These are phyloP conservation scores for Blomia tropicalis DNA, from an alignment of 2,888 invertebrate species.

Conservation along the genomic window DNA sequence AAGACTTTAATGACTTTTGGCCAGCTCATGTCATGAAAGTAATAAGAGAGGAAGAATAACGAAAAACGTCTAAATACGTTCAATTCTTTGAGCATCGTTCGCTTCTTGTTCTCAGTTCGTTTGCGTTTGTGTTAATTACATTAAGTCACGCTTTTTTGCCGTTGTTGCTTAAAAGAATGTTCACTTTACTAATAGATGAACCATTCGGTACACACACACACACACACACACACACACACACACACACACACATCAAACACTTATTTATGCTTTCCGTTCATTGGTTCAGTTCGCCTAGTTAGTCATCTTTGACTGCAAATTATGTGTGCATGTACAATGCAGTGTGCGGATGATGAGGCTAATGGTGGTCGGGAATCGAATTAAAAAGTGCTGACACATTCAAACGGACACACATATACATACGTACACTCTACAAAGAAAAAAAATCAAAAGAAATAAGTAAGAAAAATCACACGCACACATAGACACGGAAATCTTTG, in stretches of 20 bases:
- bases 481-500: too few species aligned
- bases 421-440: neutral
- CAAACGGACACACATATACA: neutral
- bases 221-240: neutral
- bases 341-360: neutral
- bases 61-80: too few species aligned
- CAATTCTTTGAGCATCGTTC: too few species aligned
- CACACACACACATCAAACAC: neutral
- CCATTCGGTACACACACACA: too few species aligned
- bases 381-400: constrained; percentile 9
- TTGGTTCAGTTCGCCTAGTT: too few species aligned
- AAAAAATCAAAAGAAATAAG: too few species aligned
- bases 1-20: constrained; percentile 9
- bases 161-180: too few species aligned
- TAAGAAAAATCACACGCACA: too few species aligned
- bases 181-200: too few species aligned
- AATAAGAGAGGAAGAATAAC: too few species aligned
- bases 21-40: neutral
- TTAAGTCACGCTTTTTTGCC: neutral
- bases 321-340: neutral
- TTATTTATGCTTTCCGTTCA: neutral
- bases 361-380: neutral
- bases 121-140: constrained; percentile 1
- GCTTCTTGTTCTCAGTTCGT: neutral
- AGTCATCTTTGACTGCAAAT: neutral